Evolutionary conservation across 2,797 vertebrate genomes (phyloP).

Genomic region (Paguma larvata): DNA sequence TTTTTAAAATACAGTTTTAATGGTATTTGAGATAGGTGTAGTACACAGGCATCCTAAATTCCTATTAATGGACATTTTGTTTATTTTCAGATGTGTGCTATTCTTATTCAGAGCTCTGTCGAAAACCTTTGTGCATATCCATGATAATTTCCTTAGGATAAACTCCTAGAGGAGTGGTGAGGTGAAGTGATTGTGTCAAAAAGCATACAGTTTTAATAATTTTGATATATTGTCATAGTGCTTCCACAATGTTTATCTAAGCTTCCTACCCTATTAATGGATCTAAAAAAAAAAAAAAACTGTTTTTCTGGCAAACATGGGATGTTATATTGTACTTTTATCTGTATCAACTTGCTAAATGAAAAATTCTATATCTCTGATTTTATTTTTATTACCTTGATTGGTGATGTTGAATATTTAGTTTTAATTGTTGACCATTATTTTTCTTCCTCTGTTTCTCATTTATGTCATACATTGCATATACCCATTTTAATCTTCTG

Average conservation of each 20-base stretch:
- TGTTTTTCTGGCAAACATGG: background rate
- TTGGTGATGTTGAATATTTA: background rate
- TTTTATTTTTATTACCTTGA: background rate
- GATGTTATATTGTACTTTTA: background rate
- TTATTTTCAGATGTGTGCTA: background rate
- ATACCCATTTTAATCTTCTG: background rate
- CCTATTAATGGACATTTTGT: background rate
- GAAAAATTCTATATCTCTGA: background rate
- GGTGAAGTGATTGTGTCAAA: background rate
- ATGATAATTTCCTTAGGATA: background rate
- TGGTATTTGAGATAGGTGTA: background rate
- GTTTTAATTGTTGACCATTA: background rate
- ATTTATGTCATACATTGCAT: background rate
- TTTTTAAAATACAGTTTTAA: background rate
- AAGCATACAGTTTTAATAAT: background rate
- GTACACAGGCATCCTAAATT: background rate
- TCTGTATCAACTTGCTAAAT: background rate
- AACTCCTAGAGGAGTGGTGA: background rate
- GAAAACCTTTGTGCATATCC: background rate
- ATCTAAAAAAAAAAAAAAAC: background rate
- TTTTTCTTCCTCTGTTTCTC: background rate
- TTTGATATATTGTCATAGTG: background rate
- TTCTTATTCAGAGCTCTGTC: background rate
- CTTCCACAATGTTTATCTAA: background rate
- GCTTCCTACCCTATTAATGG: background rate